Base-by-base conservation (phyloP, 1,140 invertebrate genomes). In the Theocolax elegans region DNA sequence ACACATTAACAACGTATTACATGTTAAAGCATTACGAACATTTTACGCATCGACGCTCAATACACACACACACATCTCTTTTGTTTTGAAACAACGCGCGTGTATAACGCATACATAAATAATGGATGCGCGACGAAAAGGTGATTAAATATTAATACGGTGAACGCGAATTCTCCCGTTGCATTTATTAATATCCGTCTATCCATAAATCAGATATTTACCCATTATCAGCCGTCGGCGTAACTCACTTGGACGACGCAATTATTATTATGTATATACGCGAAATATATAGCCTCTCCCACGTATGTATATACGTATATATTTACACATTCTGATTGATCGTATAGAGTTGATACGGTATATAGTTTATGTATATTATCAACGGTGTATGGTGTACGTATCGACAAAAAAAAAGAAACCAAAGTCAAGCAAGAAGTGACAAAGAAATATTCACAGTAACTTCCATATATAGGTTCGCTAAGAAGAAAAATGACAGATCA, bases 271-370 rank as follows among this genome's bases (percentile, higher is more conserved):
- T 23, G 21, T 13, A 8, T 46, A 48, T 9, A 23, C n/a, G n/a
- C n/a, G n/a, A n/a, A n/a, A n/a, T n/a, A n/a, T n/a, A n/a, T n/a
- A n/a, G n/a, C n/a, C n/a, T n/a, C n/a, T 15, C 15, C 27, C 27
- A 15, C 51, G 27, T 29, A 7, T 35, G 35, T n/a, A n/a, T n/a
- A n/a, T n/a, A n/a, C n/a, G n/a, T n/a, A n/a, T n/a, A n/a, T n/a
- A n/a, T n/a, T n/a, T 56, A 27, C 9, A 56, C 53, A 35, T 56
- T 56, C 53, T 56, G 53, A 56, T 38, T 56, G 53, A 56, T 56
- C 53, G 53, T 35, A n/a, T n/a, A n/a, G n/a, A n/a, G n/a, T n/a
- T n/a, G n/a, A n/a, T n/a, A n/a, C n/a, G n/a, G n/a, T n/a, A n/a
- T n/a, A n/a, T n/a, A n/a, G n/a, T n/a, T n/a, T n/a, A n/a, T n/a